Evolutionary conservation across 2,888 invertebrate genomes (phyloP).

Genomic region (Acrocyrtus sp.): DNA sequence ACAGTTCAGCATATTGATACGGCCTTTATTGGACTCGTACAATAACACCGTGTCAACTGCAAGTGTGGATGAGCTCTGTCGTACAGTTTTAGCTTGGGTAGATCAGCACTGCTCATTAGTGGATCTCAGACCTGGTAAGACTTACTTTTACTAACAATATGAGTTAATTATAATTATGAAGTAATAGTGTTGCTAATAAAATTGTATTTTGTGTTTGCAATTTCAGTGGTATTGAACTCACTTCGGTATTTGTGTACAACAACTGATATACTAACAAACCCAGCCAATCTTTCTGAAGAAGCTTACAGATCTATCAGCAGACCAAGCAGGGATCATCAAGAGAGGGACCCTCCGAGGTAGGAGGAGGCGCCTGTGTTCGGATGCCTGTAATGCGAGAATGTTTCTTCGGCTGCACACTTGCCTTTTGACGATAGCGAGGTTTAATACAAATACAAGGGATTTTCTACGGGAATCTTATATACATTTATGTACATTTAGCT

Average conservation of each 20-base stretch:
- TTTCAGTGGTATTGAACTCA: conserved; percentile 91
- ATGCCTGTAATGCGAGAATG: background rate
- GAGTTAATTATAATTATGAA: background rate
- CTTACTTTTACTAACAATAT: background rate
- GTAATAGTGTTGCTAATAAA: background rate
- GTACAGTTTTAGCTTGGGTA: conserved; percentile 92
- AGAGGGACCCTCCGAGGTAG: conserved; percentile 43
- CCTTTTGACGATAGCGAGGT: too few species aligned
- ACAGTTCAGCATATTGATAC: conserved; percentile 92
- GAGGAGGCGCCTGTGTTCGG: too few species aligned
- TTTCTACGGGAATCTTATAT: too few species aligned
- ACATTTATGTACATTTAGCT: too few species aligned
- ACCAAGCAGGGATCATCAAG: conserved; percentile 57
- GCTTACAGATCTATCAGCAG: conserved; percentile 78
- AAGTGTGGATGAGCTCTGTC: conserved; percentile 89
- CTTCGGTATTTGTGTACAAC: conserved; percentile 89
- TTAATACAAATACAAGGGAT: too few species aligned
- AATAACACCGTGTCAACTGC: conserved; percentile 92
- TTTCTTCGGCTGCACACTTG: background rate
- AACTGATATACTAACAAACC: conserved; percentile 92
- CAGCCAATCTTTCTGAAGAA: conserved; percentile 89
- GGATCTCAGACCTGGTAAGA: conserved; percentile 88
- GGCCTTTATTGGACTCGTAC: conserved; percentile 89
- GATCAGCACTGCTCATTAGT: conserved; percentile 96
- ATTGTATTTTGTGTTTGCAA: background rate